Base-by-base conservation (phyloP, 2,888 invertebrate genomes). In the Thecophora atra region DNA sequence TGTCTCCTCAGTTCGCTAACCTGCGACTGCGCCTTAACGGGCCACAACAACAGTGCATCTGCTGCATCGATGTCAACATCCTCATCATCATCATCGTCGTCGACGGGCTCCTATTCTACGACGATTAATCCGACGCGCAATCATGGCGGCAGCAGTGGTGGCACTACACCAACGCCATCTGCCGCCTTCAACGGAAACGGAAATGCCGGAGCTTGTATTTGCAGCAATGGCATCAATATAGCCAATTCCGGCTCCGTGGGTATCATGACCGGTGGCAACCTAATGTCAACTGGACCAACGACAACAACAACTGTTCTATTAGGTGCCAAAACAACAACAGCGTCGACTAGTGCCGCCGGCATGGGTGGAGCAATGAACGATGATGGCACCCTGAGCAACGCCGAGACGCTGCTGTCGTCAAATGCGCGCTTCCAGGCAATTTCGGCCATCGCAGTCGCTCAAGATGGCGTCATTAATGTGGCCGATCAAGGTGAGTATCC, bases 391-490 rank as follows among this genome's bases (percentile, higher is more conserved):
- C 73, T 85, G 70, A 93, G 92, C 76, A 94, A 93, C 83, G 93
- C 94, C 1, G 94, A 94, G 85, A 96, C 95, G 28, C 87, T 96
- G 76, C 87, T 97, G 26, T 96, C 97, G 1, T 95, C 96, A 5
- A 96, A 96, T 84, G 96, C 96, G 0, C 92, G 94, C 83, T 95
- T 97, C 87, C 94, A 93, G 80, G 92, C 94, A 6, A 94, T 95
- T 83, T 94, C 94, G 52, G 95, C 97, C 15, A 89, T 99, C 56
- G 94, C 97, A 15, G 96, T 98, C 52, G 96, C 97, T 42, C 96
- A 98, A 47, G 97, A 97, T 84, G 97, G 98, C n/a, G 94, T 96
- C 71, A 89, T 99, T 62, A 95, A 98, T 87, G 93, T 99, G 68
- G 96, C 98, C 52, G 99, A 99, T 88, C 96, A 97, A 90, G 94